These are phyloP conservation scores for Telmatherina bonti DNA, from an alignment of 2,797 vertebrate genomes.

Conservation along the genomic window DNA sequence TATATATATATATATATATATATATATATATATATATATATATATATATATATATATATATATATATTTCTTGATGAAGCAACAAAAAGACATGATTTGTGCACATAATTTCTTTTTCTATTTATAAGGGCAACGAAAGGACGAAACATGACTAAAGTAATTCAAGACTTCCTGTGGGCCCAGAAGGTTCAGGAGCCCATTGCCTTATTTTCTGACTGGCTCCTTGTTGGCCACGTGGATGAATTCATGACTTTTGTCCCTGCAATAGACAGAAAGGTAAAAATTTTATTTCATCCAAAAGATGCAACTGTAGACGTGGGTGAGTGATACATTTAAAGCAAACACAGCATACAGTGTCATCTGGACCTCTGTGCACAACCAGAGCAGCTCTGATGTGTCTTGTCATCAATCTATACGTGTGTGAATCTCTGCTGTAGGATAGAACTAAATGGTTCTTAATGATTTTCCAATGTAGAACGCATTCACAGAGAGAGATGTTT, in stretches of 20 bases:
- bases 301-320: not conserved
- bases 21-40: too few species aligned
- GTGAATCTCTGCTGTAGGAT: not conserved
- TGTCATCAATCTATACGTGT: not conserved
- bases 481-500: too few species aligned
- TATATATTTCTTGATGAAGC: not conserved
- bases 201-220: slow-evolving; percentile 93
- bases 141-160: slow-evolving; percentile 85
- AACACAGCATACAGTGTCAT: not conserved
- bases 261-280: slow-evolving; percentile 86
- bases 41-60: too few species aligned
- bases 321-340: not conserved
- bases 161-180: slow-evolving; percentile 90
- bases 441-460: too few species aligned
- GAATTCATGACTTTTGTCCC: slow-evolving; percentile 95
- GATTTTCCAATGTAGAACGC: too few species aligned
- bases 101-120: not conserved
- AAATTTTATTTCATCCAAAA: not conserved
- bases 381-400: not conserved
- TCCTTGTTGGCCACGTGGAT: slow-evolving; percentile 87
- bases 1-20: too few species aligned
- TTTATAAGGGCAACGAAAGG: slow-evolving; percentile 81
- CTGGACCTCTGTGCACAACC: not conserved
- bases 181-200: slow-evolving; percentile 92
- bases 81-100: not conserved